Percentiles rank a stretch among this genome's conserved stretches.
Conservation (phyloP, 2,888 invertebrate genomes). For the Quadriops clusia region DNA sequence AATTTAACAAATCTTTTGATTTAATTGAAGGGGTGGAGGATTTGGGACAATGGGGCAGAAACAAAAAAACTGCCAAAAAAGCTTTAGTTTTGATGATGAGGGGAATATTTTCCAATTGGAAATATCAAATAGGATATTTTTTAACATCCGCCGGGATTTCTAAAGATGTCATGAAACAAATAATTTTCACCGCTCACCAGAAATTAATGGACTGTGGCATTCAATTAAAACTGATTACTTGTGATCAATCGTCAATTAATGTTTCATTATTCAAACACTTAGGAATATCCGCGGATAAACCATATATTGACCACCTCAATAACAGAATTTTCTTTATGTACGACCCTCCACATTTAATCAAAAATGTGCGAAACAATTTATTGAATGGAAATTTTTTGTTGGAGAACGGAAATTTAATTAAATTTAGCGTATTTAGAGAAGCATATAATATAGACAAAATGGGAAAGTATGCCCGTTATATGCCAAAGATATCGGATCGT, state of each 20-base stretch:
- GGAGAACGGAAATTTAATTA: constrained; percentile 3
- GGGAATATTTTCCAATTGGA: constrained; percentile 12
- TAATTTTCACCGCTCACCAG: constrained; percentile 2
- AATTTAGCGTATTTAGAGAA: constrained; percentile 6
- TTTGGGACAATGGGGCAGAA: constrained; percentile 11
- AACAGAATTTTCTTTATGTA: constrained; percentile 2
- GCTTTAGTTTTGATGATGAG: constrained; percentile 11
- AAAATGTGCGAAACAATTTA: constrained; percentile 9
- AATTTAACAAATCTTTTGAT: constrained; percentile 5
- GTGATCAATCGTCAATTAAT: constrained; percentile 8
- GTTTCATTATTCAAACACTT: constrained; percentile 4
- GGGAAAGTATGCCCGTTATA: constrained; percentile 7
- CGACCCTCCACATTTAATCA: constrained; percentile 9
- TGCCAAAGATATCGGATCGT: constrained; percentile 11
- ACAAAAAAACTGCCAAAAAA: constrained; percentile 4
- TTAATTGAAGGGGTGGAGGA: constrained; percentile 12
- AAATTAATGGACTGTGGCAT: constrained; percentile 1
- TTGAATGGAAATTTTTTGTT: constrained; percentile 7
- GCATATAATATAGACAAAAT: constrained; percentile 8
- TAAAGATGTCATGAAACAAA: not conserved
- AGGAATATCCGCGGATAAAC: constrained; percentile 1
- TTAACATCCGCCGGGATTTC: constrained; percentile 2
- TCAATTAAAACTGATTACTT: constrained; percentile 5
- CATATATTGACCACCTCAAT: constrained; percentile 4
- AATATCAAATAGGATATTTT: constrained; percentile 12